Evolutionary conservation across 2,797 vertebrate species (phyloP), one percentile per base, ranked within the genome.

Genomic region (Esox lucius): DNA sequence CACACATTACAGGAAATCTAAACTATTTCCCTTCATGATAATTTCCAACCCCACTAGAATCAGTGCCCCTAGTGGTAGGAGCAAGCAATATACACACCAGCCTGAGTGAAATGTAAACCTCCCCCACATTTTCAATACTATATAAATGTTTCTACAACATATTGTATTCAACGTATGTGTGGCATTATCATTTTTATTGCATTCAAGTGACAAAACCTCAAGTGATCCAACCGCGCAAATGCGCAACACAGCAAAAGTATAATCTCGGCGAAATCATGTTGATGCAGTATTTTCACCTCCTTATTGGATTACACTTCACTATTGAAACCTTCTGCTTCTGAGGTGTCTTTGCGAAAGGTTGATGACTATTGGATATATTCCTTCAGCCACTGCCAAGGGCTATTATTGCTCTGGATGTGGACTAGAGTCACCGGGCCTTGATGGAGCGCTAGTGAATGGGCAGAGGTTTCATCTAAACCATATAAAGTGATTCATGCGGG

Each of bases 351-450:
- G 94, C 86, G 90, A 95, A 91, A 94, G 93, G 94, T 95, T 95
- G 95, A 98, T 97, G 96, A 96, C 93, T 88, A 91, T 91, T 93
- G 89, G 95, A 94, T 95, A 94, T 96, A 94, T 96, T 96, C 53
- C 19, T 9, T 95, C 94, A 95, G 93, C 92, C 84, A 92, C 93
- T 90, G 93, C 95, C 96, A 92, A 91, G 93, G 96, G 96, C 95
- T 94, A 94, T 95, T 95, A 94, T 92, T 93, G 93, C 95, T 95
- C 93, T 92, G 90, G 93, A 90, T 88, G 92, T 93, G 92, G 92
- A 93, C 90, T 90, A 91, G 80, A 93, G 92, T 94, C 93, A 94
- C 91, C 93, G 56, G 92, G 91, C 92, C 92, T 95, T 8, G 94
- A 95, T 93, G 93, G 89, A 89, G 87, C 90, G 89, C 91, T 94